These are phyloP conservation scores for Tubulanus polymorphus DNA, from an alignment of 2,888 invertebrate genomes.

Conservation along the genomic window DNA sequence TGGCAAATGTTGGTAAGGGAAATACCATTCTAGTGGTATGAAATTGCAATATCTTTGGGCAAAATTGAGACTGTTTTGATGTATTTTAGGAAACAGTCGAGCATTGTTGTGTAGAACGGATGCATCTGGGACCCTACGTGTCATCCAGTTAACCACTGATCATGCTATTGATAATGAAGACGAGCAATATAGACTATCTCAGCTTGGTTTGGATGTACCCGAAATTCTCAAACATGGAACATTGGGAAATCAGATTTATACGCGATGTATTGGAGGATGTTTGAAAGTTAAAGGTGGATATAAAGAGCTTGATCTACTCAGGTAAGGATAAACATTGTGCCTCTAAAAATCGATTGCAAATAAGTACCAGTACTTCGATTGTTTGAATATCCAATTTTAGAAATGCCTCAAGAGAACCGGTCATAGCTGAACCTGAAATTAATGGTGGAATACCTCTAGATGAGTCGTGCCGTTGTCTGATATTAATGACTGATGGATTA, in stretches of 20 bases:
- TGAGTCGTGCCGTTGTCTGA: conserved; percentile 73
- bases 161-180: conserved; percentile 82
- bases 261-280: conserved; percentile 82
- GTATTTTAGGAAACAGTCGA: conserved; percentile 61
- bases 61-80: background rate
- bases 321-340: no score
- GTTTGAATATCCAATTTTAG: conserved; percentile 36
- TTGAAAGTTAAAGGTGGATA: conserved; percentile 82
- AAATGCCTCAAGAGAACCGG: conserved; percentile 70
- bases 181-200: conserved; percentile 72
- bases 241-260: conserved; percentile 69
- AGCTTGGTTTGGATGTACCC: conserved; percentile 67
- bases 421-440: conserved; percentile 73
- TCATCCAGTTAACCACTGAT: conserved; percentile 77
- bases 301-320: conserved; percentile 73
- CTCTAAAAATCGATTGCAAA: no score
- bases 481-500: conserved; percentile 80
- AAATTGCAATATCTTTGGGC: background rate
- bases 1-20: conserved; percentile 75
- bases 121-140: conserved; percentile 69
- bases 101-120: conserved; percentile 78
- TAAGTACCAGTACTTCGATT: background rate
- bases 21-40: background rate
- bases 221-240: conserved; percentile 63
- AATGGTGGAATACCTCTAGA: conserved; percentile 76